Conservation (phyloP, 2,113 vertebrate genomes). For the Columba livia region DNA sequence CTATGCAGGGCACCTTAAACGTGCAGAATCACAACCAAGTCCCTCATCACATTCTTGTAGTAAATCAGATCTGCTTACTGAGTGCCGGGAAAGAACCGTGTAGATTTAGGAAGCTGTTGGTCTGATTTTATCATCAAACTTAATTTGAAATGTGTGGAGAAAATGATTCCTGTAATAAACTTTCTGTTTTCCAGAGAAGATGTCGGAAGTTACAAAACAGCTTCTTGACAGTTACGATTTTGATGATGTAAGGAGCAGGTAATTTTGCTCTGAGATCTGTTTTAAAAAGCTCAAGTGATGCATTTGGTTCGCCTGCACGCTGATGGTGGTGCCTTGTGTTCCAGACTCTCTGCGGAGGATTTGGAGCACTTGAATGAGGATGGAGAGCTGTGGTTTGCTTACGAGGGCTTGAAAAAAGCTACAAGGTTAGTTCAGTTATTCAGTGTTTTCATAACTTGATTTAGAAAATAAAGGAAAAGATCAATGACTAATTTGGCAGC, state of each 20-base stretch:
- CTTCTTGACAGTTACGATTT: constrained; percentile 86
- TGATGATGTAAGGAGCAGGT: constrained; percentile 85
- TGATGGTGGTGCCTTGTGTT: background rate
- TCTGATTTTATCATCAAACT: background rate
- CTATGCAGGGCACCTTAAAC: no score
- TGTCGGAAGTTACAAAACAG: constrained; percentile 84
- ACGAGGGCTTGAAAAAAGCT: constrained; percentile 89
- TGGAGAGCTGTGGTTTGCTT: constrained; percentile 86
- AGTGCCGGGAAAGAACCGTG: background rate
- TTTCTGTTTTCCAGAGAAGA: constrained; percentile 80
- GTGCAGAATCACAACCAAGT: background rate
- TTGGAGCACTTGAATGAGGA: constrained; percentile 85
- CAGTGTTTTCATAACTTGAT: background rate
- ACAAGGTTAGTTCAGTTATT: constrained; percentile 79
- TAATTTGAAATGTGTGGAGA: background rate
- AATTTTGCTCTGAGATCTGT: constrained; percentile 11
- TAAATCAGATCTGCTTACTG: background rate
- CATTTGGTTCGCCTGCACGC: background rate
- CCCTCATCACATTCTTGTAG: background rate
- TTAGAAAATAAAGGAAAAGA: background rate
- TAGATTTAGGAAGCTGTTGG: background rate
- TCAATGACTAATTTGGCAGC: background rate
- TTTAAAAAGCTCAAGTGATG: background rate
- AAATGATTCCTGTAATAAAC: background rate
- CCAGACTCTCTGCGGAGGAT: constrained; percentile 81